Evolutionary conservation across 2,888 invertebrate genomes (phyloP), one percentile per base, ranked within the genome.

Genomic region (Onthophagus sagittarius): DNA sequence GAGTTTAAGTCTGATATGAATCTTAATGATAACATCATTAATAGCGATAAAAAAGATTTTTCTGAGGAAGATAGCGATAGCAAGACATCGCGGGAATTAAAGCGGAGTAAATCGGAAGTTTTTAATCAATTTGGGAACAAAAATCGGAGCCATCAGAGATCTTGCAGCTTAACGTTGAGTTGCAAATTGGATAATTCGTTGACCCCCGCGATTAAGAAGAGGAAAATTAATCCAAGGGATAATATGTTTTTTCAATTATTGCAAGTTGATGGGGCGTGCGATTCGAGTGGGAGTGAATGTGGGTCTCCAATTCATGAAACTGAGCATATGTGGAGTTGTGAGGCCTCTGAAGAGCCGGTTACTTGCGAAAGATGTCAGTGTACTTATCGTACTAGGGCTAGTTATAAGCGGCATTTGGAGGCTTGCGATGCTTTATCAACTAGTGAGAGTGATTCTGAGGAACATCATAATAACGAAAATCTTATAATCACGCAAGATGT

Each of bases 281-380:
- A 89, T 82, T 82, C 86, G 5, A 88, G 88, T 76, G 85, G 86
- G 2, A 87, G 87, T 75, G 88, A 87, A 76, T 87, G 87, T 77
- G 86, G 85, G 70, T 83, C 82, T 5, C 79, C 77, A 15, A 77
- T 75, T 70, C 79, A 77, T 32, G 81, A 83, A 65, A 81, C 74
- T n/a, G 79, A 80, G 69, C 78, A 79, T 70, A 77, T 81, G 4
- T 83, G 84, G 78, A 79, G 81, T 2, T 78, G 86, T 62, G 88
- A 88, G 69, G 87, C 88, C 72, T 87, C 88, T 63, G 92, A 93
- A 79, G 90, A 92, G 79, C 93, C 94, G 5, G 95, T 96, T 0
- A 93, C 94, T 80, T 97, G 97, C 84, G 91, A 93, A 78, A 90
- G 94, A 76, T 97, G 97, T 82, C 94, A 94, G 80, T 93, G 96